Evolutionary conservation across 2,113 vertebrate genomes (phyloP), one percentile per base, ranked within the genome.

Genomic region (Gambusia affinis): DNA sequence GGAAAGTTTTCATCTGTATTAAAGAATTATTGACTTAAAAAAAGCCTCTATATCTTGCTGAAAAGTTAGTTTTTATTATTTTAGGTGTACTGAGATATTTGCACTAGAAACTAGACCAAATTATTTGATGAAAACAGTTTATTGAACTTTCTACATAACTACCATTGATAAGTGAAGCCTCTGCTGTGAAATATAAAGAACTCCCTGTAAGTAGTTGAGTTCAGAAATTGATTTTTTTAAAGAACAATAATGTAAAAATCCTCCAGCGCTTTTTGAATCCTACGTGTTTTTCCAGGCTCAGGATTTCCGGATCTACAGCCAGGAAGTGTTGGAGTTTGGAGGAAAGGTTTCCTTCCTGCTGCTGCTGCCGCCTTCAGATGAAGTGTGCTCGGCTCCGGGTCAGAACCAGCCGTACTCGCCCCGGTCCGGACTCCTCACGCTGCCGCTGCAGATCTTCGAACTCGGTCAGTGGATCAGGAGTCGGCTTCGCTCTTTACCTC

Each of bases 371-470:
- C 96, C 97, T 0, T 96, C 95, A 0, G 96, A 98, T 0, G 96
- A 97, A 0, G 96, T 97, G 73, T 98, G 97, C 87, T 96, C 95
- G 0, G 95, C 95, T 35, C 97, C 97, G 0, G 97, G 97, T 47
- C 97, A 97, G 93, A 97, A 96, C 76, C 95, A 95, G 75, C 95
- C 95, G 3, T 95, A 96, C 67, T 95, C 95, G 0, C 96, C 95
- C 30, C 91, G 85, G 47, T 96, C 95, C 0, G 96, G 96, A 75
- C 96, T 96, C 84, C 95, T 97, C 83, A 96, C 95, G 0, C 92
- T 98, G 60, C 97, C 97, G 0, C 94, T 98, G 79, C 97, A 98
- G 92, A 96, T 97, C 88, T 98, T 98, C 0, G 97, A 98, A 87
- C 92, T 97, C 61, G 96, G 96, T 97, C 75, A 92, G 95, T 80